Conservation (phyloP, 1,140 invertebrate genomes). For the Ostrea denselamellosa region DNA sequence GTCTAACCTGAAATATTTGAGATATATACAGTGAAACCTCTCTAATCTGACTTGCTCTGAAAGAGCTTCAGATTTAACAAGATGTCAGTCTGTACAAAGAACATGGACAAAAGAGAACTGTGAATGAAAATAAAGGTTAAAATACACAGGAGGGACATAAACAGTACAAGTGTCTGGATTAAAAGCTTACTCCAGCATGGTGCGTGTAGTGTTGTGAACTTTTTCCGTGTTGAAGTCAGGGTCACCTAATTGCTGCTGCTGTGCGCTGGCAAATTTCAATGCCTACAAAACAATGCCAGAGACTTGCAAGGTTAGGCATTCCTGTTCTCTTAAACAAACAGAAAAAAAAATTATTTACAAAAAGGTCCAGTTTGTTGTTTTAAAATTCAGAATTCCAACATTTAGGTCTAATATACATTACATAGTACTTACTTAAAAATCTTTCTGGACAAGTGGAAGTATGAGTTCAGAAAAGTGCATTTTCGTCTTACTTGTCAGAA, state of each 20-base stretch:
- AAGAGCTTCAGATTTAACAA: no score
- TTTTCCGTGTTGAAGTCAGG: constrained; percentile 79
- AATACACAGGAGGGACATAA: not conserved
- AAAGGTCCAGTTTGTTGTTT: not conserved
- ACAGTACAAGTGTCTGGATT: not conserved
- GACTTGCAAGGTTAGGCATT: not conserved
- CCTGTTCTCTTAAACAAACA: no score
- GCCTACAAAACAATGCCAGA: constrained; percentile 82
- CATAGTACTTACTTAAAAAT: no score
- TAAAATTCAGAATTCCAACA: not conserved
- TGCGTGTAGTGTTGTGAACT: constrained; percentile 58
- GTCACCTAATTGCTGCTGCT: constrained; percentile 90
- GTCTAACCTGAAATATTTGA: no score
- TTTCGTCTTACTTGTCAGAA: no score
- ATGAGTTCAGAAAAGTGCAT: no score
- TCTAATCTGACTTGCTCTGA: no score
- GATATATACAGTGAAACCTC: no score
- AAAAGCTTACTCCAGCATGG: constrained; percentile 63
- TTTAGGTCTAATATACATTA: no score
- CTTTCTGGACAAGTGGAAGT: no score
- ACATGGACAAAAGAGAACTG: not conserved
- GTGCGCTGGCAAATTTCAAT: constrained; percentile 93
- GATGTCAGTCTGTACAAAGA: not conserved
- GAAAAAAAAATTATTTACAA: no score
- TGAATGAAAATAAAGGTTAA: not conserved